A percentile compares a stretch with the other conserved stretches of the same genome.
phyloP scores from a whole-genome alignment of 2,113 vertebrate genomes.

The Puntigrus tetrazona region DNA sequence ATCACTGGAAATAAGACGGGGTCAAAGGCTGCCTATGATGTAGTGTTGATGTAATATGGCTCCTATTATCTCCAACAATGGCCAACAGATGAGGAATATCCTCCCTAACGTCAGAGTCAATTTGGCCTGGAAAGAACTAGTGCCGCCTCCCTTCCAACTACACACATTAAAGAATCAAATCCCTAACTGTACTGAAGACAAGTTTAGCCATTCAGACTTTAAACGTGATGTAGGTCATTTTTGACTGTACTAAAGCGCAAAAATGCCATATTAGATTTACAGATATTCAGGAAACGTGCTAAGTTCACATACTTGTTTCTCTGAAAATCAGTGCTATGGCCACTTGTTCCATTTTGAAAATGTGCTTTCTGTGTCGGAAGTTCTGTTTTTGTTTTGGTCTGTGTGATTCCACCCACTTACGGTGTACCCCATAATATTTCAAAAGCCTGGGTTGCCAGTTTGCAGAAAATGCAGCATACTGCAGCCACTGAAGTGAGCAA shows the following conservation, averaged over 20 bases:
- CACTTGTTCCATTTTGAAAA: no score
- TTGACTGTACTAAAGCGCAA: no score
- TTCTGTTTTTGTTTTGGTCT: not conserved
- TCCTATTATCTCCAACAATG: constrained; percentile 67
- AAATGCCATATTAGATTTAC: no score
- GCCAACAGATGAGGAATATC: constrained; percentile 69
- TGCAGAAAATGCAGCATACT: no score
- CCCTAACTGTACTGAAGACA: not conserved
- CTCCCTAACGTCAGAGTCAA: constrained; percentile 68
- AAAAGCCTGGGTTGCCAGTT: no score
- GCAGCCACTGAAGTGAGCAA: no score
- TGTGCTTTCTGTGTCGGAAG: no score
- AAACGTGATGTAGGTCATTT: not conserved
- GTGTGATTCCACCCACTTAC: not conserved
- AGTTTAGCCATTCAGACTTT: not conserved
- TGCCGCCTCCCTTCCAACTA: constrained; percentile 57
- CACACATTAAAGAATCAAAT: constrained; percentile 11
- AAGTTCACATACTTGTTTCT: no score
- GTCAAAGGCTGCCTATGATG: constrained; percentile 65
- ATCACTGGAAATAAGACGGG: constrained; percentile 69
- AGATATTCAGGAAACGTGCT: no score
- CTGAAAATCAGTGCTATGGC: no score
- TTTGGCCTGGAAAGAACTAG: constrained; percentile 63
- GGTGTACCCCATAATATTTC: no score
- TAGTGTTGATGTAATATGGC: constrained; percentile 75